phyloP scores from a whole-genome alignment of 2,888 invertebrate genomes.

The Dendrolimus houi region DNA sequence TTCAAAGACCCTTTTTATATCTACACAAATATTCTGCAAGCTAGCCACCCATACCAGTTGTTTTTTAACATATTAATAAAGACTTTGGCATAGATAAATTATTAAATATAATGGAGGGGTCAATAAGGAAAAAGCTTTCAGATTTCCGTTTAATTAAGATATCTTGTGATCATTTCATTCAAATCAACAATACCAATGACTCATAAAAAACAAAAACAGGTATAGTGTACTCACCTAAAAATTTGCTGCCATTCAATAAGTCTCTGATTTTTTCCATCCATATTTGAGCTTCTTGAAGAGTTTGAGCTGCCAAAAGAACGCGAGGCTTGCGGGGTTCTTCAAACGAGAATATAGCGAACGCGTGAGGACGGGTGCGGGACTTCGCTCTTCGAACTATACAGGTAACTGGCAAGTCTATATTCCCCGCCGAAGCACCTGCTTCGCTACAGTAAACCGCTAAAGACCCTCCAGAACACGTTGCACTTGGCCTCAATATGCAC shows the following conservation, averaged over 20 bases:
- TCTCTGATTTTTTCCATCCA: slow-evolving; percentile 82
- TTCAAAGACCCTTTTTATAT: too few relatives aligned
- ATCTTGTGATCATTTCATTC: background rate
- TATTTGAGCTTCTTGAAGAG: slow-evolving; percentile 79
- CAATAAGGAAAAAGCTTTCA: too few relatives aligned
- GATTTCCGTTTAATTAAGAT: too few relatives aligned
- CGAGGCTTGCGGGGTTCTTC: slow-evolving; percentile 77
- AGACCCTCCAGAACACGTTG: slow-evolving; percentile 70
- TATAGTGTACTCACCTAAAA: slow-evolving; percentile 37
- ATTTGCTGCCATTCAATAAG: slow-evolving; percentile 60
- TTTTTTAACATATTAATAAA: too few relatives aligned
- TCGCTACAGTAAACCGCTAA: slow-evolving; percentile 75
- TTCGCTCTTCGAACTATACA: slow-evolving; percentile 79
- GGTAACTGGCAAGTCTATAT: slow-evolving; percentile 74
- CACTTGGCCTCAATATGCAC: slow-evolving; percentile 77
- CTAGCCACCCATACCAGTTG: too few relatives aligned
- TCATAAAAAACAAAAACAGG: background rate
- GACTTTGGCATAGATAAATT: too few relatives aligned
- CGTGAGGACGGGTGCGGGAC: slow-evolving; percentile 80
- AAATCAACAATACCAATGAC: background rate
- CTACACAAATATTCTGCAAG: too few relatives aligned
- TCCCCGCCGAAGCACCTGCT: slow-evolving; percentile 60
- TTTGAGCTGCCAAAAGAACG: slow-evolving; percentile 79
- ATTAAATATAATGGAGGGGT: too few relatives aligned
- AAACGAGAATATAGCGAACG: slow-evolving; percentile 80